Conservation (phyloP, 2,797 vertebrate genomes). For the Eremophila alpestris region DNA sequence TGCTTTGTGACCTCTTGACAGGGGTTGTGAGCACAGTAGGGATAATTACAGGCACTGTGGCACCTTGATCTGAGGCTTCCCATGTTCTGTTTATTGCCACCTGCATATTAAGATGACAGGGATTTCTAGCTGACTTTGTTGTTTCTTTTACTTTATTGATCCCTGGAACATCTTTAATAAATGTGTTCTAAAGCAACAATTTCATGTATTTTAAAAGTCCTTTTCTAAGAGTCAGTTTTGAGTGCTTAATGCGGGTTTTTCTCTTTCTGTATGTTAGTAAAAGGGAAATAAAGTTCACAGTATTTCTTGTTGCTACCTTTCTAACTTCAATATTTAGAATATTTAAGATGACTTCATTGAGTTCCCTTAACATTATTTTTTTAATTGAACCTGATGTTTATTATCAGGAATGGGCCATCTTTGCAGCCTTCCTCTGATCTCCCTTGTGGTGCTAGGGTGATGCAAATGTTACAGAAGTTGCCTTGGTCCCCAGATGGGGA, state of each 20-base stretch:
- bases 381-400: not conserved
- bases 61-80: not conserved
- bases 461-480: not conserved
- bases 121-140: slow-evolving; percentile 7
- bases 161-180: not conserved
- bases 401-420: not conserved
- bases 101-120: not conserved
- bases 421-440: not conserved
- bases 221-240: not conserved
- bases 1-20: not conserved
- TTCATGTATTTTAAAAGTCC: not conserved
- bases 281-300: not conserved
- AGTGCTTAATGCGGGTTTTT: not conserved
- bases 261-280: not conserved
- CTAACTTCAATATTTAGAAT: not conserved
- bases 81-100: slow-evolving; percentile 4
- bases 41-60: not conserved
- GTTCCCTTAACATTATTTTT: not conserved
- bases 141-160: slow-evolving; percentile 12
- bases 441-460: not conserved
- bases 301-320: not conserved
- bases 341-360: not conserved
- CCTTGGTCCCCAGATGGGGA: not conserved
- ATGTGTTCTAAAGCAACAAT: not conserved
- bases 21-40: not conserved